Base-by-base conservation (phyloP, 2,797 vertebrate genomes). In the Amblyraja radiata region DNA sequence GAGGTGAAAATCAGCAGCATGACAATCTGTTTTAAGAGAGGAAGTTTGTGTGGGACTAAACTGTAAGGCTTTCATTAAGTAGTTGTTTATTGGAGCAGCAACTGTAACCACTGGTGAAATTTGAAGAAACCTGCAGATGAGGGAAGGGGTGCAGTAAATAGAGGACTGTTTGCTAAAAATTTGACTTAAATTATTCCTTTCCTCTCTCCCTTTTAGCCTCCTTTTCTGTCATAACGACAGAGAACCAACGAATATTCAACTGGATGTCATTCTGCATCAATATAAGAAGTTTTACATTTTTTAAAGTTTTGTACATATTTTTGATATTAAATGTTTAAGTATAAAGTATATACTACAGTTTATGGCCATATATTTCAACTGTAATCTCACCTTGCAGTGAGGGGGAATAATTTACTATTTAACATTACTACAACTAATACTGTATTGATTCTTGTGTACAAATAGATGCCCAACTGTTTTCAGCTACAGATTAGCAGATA, bases 131-230 rank as follows among this genome's bases (percentile, higher is more conserved):
- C 14, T 0, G 32, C 81, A 61, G 0, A 93, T 80, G 21, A 58
- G 93, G 93, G 93, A 93, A 94, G 94, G 90, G 71, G 91, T 21
- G 80, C 93, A 88, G 83, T 58, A 94, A 93, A 78, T 93, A 93
- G 94, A 94, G 73, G 9, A 1, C 9, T 91, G 46, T 46, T 74
- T 92, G 36, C 39, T 92, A 32, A 46, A 74, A 74, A 46, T 25
- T 13, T 28, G 39, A 74, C 25, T 54, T 92, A 76, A 73, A 54
- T 74, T 54, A 54, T 36, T n/a, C 25, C 23, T 92, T 76, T 73
- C 73, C 10, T 92, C 39, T 54, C 90, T 76, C 71, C 65, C 18
- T 46, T 76, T 74, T 7, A 92, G 90, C 90, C 73, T 73, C 71
- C 65, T 76, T 25, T 73, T 76, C 46, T 76, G 25, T 76, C 36